A percentile compares a stretch with the other conserved stretches of the same genome.
Conservation (phyloP, 2,888 invertebrate genomes). For the Linyphia triangularis region DNA sequence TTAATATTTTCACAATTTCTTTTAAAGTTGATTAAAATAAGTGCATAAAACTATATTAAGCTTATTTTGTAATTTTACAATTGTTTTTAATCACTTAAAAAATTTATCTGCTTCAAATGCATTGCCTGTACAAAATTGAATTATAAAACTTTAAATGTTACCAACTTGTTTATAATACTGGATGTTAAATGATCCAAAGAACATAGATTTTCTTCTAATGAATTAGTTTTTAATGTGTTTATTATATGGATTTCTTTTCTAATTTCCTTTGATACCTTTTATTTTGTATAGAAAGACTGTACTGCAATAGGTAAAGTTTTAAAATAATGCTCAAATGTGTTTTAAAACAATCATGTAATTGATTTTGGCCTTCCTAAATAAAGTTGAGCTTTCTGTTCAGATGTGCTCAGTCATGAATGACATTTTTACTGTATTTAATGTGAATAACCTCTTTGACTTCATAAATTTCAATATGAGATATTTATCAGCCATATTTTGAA, state of each 20-base stretch:
- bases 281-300: conserved; percentile 16
- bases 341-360: conserved; percentile 55
- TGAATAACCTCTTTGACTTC: no score
- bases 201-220: neutral
- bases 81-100: neutral
- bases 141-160: no score
- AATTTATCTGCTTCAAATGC: neutral
- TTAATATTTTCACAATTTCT: no score
- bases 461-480: no score
- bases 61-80: neutral
- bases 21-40: no score
- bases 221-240: conserved; percentile 25
- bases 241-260: conserved; percentile 24
- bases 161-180: no score
- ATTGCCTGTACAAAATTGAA: no score
- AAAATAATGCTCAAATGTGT: conserved; percentile 49
- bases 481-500: no score
- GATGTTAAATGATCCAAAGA: neutral
- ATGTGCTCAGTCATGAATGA: neutral
- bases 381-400: conserved; percentile 29
- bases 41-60: neutral
- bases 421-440: no score
- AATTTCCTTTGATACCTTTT: conserved; percentile 28
- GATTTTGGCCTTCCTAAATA: conserved; percentile 43
- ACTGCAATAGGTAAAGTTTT: conserved; percentile 19